A percentile compares a stretch with the other conserved stretches of the same genome.
These are phyloP conservation scores for Notoglanidium macrostoma DNA, from an alignment of 2,797 vertebrate species.

Conservation along the genomic window DNA sequence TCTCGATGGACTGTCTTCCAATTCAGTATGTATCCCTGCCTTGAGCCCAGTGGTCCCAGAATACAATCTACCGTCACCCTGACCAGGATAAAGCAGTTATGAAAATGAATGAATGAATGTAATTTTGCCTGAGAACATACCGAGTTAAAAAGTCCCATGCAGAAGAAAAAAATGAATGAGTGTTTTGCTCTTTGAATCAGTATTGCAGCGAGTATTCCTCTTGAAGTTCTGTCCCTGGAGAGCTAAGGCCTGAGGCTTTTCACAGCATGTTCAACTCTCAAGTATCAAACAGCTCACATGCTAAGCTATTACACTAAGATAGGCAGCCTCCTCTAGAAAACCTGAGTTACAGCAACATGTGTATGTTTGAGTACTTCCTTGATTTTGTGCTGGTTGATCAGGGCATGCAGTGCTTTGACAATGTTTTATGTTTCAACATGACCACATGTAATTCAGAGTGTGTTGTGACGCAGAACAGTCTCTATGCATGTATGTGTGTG, in stretches of 20 bases:
- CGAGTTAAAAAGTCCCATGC: conserved; percentile 9
- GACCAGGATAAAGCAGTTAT: conserved; percentile 20
- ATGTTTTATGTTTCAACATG: neutral
- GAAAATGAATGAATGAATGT: conserved; percentile 17
- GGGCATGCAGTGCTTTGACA: neutral
- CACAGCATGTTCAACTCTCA: conserved; percentile 31
- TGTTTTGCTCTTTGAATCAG: conserved; percentile 20
- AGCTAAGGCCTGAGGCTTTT: conserved; percentile 43
- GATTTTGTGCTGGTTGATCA: neutral
- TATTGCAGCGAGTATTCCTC: conserved; percentile 17
- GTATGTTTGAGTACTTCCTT: conserved; percentile 21
- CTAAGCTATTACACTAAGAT: conserved; percentile 22
- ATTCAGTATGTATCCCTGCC: conserved; percentile 2
- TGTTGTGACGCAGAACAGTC: neutral
- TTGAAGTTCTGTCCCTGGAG: conserved; percentile 41
- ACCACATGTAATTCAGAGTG: neutral
- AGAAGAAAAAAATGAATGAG: conserved; percentile 17
- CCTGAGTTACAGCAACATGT: neutral
- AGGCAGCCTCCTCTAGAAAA: conserved; percentile 21
- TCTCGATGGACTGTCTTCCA: neutral
- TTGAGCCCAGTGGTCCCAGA: conserved; percentile 9
- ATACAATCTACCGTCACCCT: neutral
- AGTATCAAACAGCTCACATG: conserved; percentile 37
- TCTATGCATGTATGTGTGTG: neutral
- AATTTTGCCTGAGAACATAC: conserved; percentile 13